Evolutionary conservation across 2,797 vertebrate genomes (phyloP).

Genomic region (Cottoperca gobio): DNA sequence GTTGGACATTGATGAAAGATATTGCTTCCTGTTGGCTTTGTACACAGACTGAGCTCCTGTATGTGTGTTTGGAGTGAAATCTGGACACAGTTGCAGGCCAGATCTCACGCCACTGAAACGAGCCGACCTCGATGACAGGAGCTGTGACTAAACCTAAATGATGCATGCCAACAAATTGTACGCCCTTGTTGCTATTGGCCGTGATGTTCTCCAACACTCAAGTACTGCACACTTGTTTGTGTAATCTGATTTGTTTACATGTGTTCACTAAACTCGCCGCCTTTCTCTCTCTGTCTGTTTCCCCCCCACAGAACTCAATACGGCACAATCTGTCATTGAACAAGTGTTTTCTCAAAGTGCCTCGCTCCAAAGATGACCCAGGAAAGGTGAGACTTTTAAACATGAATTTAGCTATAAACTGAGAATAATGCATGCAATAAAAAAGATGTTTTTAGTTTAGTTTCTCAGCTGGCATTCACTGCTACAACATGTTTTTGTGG

Average conservation of each 20-base stretch:
- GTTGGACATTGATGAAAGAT: conserved; percentile 70
- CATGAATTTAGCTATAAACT: conserved; percentile 15
- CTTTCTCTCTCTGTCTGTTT: conserved; percentile 58
- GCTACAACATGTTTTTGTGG: conserved; percentile 42
- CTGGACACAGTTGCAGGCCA: conserved; percentile 34
- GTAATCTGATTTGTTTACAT: conserved; percentile 39
- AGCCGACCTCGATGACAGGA: conserved; percentile 34
- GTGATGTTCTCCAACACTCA: conserved; percentile 23
- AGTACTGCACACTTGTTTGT: conserved; percentile 45
- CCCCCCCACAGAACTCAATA: conserved; percentile 91
- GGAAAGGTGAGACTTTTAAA: conserved; percentile 89
- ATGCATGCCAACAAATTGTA: conserved; percentile 38
- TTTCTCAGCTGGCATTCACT: conserved; percentile 42
- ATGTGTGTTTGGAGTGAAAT: conserved; percentile 36
- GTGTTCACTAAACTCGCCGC: conserved; percentile 57
- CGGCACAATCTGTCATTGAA: conserved; percentile 96
- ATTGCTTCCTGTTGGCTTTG: conserved; percentile 47
- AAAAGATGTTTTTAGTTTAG: conserved; percentile 35
- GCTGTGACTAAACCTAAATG: conserved; percentile 42
- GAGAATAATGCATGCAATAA: conserved; percentile 18
- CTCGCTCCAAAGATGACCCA: conserved; percentile 96
- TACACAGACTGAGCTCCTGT: conserved; percentile 31
- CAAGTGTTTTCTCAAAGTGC: conserved; percentile 98
- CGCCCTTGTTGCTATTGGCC: conserved; percentile 35
- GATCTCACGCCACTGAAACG: conserved; percentile 32